Base-by-base conservation (phyloP, 2,797 vertebrate genomes). In the Megaceryle alcyon region DNA sequence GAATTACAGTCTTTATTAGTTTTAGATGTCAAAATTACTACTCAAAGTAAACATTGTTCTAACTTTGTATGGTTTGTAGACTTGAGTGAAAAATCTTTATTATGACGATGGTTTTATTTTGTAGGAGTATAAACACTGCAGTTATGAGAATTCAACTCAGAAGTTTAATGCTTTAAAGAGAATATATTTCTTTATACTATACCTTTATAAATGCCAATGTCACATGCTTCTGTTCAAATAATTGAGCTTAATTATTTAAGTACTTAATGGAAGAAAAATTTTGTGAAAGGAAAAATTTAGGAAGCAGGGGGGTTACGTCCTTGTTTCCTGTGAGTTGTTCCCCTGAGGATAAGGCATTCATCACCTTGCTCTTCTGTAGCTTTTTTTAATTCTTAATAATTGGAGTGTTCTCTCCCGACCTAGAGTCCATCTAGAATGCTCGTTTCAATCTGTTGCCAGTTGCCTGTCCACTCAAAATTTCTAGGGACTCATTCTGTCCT, bases 1-100 rank as follows among this genome's bases (percentile, higher is more conserved):
- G 61, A 95, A 86, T 91, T 87, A 80, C 35, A 37, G 59, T 79
- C 70, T 96, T 96, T 86, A 93, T 86, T 93, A 71, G 83, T 90
- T 93, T 82, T 95, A 91, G 64, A 56, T 79, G 72, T 92, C 88
- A 92, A 54, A 90, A 88, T 53, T 82, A 22, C 64, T 69, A 41
- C 73, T 95, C 73, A 66, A 80, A 80, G 75, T 87, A 94, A 96
- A 93, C 84, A 25, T 87, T 90, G 59, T 82, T 82, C 60, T 76
- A 66, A 63, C 54, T 83, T 84, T 56, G 51, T 19, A 33, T 72
- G 23, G n/a, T 65, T 86, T 88, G 84, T 26, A 63, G 48, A 73
- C 66, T 68, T n/a, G 43, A 80, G 71, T 70, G 59, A 82, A 82
- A 60, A 69, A 85, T 92, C 35, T 86, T 90, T 93, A 61, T 68